phyloP scores from a whole-genome alignment of 2,797 vertebrate genomes.

The Oceanodroma leucorhoa region DNA sequence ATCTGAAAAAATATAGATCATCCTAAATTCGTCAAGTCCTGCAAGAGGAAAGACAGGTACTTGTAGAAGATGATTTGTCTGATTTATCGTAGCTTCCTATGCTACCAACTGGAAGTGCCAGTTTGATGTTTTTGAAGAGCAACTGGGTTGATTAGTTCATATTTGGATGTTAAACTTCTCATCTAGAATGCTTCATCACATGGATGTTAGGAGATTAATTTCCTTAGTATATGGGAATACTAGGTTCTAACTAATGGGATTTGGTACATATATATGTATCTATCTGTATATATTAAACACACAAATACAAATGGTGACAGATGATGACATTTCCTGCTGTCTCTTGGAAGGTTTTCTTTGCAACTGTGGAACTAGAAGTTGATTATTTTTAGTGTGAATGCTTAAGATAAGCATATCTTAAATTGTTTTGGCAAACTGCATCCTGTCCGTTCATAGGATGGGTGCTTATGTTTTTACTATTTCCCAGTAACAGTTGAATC shows the following conservation, averaged over 20 bases:
- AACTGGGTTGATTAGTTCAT: neutral
- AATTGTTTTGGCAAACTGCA: neutral
- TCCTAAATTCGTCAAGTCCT: neutral
- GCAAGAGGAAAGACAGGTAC: neutral
- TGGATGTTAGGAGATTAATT: neutral
- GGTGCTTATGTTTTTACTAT: neutral
- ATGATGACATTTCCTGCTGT: neutral
- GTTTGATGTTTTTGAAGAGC: neutral
- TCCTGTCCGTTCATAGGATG: neutral
- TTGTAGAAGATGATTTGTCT: neutral
- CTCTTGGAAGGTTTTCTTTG: neutral
- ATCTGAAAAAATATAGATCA: neutral
- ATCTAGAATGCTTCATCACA: neutral
- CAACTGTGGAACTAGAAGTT: neutral
- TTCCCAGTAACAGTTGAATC: neutral
- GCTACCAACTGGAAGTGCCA: neutral
- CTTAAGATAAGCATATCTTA: neutral
- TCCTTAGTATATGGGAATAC: neutral
- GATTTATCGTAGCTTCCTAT: neutral
- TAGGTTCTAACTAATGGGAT: neutral
- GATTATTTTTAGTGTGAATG: neutral
- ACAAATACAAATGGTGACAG: neutral
- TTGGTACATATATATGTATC: neutral
- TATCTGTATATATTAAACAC: neutral
- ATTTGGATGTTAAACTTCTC: neutral